Evolutionary conservation across 2,113 vertebrate species (phyloP), one percentile per base, ranked within the genome.

Genomic region (Oreochromis aureus): DNA sequence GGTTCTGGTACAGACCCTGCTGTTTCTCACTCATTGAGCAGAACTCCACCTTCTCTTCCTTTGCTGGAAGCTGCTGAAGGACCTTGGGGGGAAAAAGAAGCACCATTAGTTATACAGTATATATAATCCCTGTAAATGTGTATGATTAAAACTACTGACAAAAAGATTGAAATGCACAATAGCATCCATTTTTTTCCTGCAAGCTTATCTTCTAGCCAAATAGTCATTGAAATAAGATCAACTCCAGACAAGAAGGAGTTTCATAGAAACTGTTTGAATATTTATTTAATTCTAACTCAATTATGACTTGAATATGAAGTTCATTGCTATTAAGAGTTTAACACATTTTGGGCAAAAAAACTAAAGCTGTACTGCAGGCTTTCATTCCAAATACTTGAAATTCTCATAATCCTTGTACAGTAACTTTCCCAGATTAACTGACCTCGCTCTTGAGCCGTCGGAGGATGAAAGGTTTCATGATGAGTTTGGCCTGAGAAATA

Each of bases 391-490:
- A 51, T 30, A 53, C 46, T 78, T 78, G 16, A 78, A 78, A 53
- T 34, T n/a, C 46, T 19, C 44, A 78, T 39, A 32, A 51, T 80
- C 34, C 30, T 34, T 53, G 10, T 48, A 78, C 16, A n/a, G 46
- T 30, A 51, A 32, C 73, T 53, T 63, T 51, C 10, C 19, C 10
- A 36, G 5, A 81, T 32, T 1, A 78, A 34, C 91, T 91, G 96
- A 99, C 99, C 96, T 99, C 98, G 83, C 95, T 97, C 95, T 99
- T 99, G 24, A 99, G 95, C 96, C 98, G 97, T 93, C 98, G 96
- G 88, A 99, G 95, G 91, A 99, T 99, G 87, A 99, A 99, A 2
- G 99, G 98, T 88, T 99, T 99, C 97, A 99, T 98, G 92, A 99
- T 99, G 93, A 97, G 98, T 92, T 98, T 99, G 58, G 99, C 98